Evolutionary conservation across 2,797 vertebrate species (phyloP).

Genomic region (Platalea minor): DNA sequence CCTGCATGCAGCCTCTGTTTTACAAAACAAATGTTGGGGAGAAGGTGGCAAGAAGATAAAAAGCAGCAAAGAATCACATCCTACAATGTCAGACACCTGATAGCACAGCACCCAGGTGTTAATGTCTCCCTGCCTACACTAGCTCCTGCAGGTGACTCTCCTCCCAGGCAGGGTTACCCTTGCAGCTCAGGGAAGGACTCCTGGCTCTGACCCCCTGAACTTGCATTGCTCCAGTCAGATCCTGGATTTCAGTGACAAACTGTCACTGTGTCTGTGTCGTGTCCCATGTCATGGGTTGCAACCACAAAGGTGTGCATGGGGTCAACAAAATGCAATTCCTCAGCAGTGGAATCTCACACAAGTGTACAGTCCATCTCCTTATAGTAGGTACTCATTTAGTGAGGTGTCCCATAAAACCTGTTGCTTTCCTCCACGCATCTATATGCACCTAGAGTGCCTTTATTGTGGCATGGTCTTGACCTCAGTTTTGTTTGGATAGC

Average conservation of each 20-base stretch:
- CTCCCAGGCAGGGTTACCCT: not conserved
- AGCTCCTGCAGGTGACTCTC: not conserved
- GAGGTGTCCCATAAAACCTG: fast-evolving
- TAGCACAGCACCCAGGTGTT: not conserved
- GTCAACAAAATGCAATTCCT: not conserved
- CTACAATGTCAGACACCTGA: not conserved
- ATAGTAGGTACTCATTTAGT: not conserved
- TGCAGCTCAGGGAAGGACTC: not conserved
- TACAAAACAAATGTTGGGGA: not conserved
- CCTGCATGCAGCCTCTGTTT: not conserved
- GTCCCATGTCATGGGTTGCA: not conserved
- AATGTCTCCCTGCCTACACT: too few relatives aligned
- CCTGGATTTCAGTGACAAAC: not conserved
- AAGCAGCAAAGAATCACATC: not conserved
- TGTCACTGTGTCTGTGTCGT: not conserved
- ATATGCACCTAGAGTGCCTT: not conserved
- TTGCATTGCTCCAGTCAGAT: not conserved
- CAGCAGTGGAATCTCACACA: not conserved
- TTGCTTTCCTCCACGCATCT: not conserved
- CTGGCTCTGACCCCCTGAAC: not conserved
- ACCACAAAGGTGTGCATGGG: not conserved
- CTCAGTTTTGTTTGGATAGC: not conserved
- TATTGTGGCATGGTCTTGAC: not conserved
- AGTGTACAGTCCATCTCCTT: not conserved
- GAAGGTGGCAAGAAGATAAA: not conserved